Conservation (phyloP, 2,888 invertebrate genomes). For the Temnothorax unifasciatus region DNA sequence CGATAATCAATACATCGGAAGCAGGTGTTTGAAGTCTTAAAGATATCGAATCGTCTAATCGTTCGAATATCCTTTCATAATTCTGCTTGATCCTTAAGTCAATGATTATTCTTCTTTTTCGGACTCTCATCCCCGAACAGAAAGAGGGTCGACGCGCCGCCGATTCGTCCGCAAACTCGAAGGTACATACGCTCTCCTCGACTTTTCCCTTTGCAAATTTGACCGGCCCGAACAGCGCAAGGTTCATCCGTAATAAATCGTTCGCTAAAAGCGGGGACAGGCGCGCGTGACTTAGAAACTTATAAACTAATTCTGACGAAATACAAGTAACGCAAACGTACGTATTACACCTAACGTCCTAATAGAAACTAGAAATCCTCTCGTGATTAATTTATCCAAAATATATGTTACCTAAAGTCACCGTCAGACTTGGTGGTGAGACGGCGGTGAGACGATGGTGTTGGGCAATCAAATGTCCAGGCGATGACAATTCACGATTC, state of each 20-base stretch:
- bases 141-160: constrained; percentile 15
- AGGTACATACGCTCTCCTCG: constrained; percentile 42
- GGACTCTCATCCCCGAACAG: background rate
- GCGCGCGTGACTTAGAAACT: constrained; percentile 62
- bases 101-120: background rate
- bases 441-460: constrained; percentile 51
- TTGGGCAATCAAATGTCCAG: constrained; percentile 71
- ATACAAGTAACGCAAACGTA: constrained; percentile 66
- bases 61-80: background rate
- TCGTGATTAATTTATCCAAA: constrained; percentile 74
- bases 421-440: constrained; percentile 49
- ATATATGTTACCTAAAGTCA: constrained; percentile 71
- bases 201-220: constrained; percentile 61
- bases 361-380: constrained; percentile 73
- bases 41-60: background rate
- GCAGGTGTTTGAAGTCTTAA: background rate
- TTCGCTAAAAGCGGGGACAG: constrained; percentile 57
- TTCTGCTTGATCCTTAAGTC: background rate
- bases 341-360: constrained; percentile 67
- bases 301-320: constrained; percentile 66
- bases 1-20: background rate
- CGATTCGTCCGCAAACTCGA: constrained; percentile 39
- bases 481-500: constrained; percentile 60
- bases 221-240: constrained; percentile 65
- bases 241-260: constrained; percentile 65